Base-by-base conservation (phyloP, 1,140 invertebrate species). In the fruit fly (Drosophila melanogaster) region DNA sequence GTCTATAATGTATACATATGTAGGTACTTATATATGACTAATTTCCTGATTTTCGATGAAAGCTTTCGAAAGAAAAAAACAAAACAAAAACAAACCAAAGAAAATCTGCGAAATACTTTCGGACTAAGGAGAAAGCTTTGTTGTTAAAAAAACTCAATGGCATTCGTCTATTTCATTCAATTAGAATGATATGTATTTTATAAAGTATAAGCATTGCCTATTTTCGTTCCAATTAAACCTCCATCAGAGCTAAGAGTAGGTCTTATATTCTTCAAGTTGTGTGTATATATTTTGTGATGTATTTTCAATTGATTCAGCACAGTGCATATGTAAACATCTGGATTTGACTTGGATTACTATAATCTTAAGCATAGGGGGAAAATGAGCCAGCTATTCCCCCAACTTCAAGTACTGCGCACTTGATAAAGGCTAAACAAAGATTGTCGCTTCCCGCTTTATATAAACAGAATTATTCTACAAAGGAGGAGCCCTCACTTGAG, bases 381-480 rank as follows among this genome's bases (percentile, higher is more conserved):
- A 17, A 24, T 17, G 19, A 33, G 35, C 11, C 26, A 65, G 12
- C 44, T 37, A 19, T 40, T 46, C 44, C 37, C 37, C 30, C 15
- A 30, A 24, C 17, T 33, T 41, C 22, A 37, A n/a, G 49, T 55
- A 74, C 44, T 73, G 59, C 71, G 71, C 71, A 74, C 57, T 64
- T 54, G 58, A 62, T 74, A 44, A 49, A 47, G 41, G 38, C 54
- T 49, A 46, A 72, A 71, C 66, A 72, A 72, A 71, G 69, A 50
- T 44, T 41, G 37, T 14, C 8, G 46, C 7, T 26, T 10, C 26
- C 22, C 35, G 15, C 22, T 37, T 22, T 8, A 26, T 51, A 43
- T 24, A 35, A 15, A 19, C 30, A 49, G 7, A 35, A 56, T 7
- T 11, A 37, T 50, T 22, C 3, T 57, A 10, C 15, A 26, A 47